Evolutionary conservation across 1,140 invertebrate genomes (phyloP).

Genomic region (Leptopilina clavipes): DNA sequence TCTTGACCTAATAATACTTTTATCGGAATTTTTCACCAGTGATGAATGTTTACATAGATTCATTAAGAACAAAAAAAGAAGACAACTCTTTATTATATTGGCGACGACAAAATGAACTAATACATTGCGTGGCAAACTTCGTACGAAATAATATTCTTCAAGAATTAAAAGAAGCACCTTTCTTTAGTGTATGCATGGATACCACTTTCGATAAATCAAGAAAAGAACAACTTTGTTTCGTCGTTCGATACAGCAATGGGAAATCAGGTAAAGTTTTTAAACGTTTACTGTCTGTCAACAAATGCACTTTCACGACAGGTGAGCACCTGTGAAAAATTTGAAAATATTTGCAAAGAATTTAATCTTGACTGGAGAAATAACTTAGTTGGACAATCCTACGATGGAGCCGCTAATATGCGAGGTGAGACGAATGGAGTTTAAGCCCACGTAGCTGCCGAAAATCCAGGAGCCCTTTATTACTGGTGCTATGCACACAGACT

Average conservation of each 20-base stretch:
- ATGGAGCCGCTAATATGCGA: neutral
- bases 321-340: neutral
- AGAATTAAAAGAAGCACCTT: constrained; percentile 19
- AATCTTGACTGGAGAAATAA: neutral
- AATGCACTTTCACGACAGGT: neutral
- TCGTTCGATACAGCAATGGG: neutral
- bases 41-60: neutral
- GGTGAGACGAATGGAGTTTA: neutral
- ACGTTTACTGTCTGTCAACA: neutral
- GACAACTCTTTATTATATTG: neutral
- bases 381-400: neutral
- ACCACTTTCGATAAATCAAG: neutral
- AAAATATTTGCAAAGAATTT: neutral
- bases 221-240: constrained; percentile 12
- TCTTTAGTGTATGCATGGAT: neutral
- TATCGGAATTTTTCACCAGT: neutral
- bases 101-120: neutral
- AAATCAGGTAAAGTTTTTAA: neutral
- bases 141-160: neutral
- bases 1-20: neutral
- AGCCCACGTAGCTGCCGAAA: neutral
- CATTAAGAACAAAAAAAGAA: neutral
- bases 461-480: neutral
- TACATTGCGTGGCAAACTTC: neutral
- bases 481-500: neutral